Evolutionary conservation across 2,888 invertebrate species (phyloP).

Genomic region (Cephus rjabovi): DNA sequence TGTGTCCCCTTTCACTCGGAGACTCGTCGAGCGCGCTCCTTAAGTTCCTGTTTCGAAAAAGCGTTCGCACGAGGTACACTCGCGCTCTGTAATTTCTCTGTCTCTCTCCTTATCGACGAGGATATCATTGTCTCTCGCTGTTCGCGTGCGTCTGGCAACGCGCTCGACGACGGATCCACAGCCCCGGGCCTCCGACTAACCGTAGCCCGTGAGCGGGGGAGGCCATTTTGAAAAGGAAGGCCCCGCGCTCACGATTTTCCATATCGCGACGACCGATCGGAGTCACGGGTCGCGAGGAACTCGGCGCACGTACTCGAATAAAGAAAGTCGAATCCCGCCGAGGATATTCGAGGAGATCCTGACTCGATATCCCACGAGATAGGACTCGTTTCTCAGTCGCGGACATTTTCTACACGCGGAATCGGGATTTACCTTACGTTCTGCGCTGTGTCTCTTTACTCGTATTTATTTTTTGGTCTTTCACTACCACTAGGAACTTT

Average conservation of each 20-base stretch:
- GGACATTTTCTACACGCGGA: not conserved
- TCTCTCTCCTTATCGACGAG: not conserved
- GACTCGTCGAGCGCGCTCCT: not conserved
- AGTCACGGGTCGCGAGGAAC: not conserved
- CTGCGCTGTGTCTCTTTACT: not conserved
- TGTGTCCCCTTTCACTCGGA: not conserved
- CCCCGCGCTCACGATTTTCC: not conserved
- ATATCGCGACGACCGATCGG: not conserved
- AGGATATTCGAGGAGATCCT: not conserved
- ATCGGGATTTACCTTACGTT: not conserved
- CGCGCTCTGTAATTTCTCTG: not conserved
- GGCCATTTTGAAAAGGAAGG: not conserved
- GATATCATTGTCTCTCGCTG: not conserved
- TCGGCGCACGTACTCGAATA: not conserved
- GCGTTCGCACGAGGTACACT: not conserved
- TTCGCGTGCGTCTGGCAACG: not conserved
- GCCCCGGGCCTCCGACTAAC: not conserved
- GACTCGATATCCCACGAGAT: not conserved
- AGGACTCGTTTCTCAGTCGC: not conserved
- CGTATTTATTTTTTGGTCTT: not conserved
- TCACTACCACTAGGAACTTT: not conserved
- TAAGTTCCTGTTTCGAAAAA: not conserved
- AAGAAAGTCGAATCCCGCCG: not conserved
- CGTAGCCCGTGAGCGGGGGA: not conserved
- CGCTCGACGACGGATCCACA: not conserved